These are phyloP conservation scores for Coccyzus lansbergi DNA, from an alignment of 2,797 vertebrate species.

Conservation along the genomic window DNA sequence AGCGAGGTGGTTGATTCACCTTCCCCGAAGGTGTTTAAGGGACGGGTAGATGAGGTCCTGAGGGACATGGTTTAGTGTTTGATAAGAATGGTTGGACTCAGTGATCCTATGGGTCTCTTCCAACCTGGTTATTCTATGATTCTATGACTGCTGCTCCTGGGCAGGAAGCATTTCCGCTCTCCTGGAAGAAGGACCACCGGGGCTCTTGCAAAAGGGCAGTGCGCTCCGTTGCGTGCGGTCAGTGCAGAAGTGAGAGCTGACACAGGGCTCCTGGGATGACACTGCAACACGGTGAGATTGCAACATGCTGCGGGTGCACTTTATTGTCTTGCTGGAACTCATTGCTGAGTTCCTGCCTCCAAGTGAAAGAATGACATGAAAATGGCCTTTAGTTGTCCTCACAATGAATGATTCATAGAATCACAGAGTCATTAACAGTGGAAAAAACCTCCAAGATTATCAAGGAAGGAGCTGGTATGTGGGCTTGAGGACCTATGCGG, in stretches of 20 bases:
- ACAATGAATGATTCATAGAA: neutral
- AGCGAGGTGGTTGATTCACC: too few species aligned
- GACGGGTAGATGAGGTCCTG: too few species aligned
- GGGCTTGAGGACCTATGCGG: neutral
- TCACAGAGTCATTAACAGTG: too few species aligned
- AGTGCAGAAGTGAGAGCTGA: neutral
- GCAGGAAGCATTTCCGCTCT: neutral
- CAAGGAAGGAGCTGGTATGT: neutral
- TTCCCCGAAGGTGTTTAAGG: too few species aligned
- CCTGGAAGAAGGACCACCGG: neutral
- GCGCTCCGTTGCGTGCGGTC: neutral
- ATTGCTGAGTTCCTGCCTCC: neutral
- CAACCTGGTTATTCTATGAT: too few species aligned
- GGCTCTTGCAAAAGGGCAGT: neutral
- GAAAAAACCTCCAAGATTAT: too few species aligned
- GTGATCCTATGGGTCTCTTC: too few species aligned
- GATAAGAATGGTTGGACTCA: too few species aligned
- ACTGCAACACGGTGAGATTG: neutral
- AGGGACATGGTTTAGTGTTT: too few species aligned
- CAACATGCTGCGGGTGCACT: neutral
- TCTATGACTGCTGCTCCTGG: rapidly evolving
- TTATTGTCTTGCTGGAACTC: slow-evolving; percentile 5
- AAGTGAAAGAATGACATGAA: neutral
- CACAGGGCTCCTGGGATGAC: neutral
- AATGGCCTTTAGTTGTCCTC: neutral